Conservation (phyloP, 2,888 invertebrate species). For the Hypselothyrea guttata region DNA sequence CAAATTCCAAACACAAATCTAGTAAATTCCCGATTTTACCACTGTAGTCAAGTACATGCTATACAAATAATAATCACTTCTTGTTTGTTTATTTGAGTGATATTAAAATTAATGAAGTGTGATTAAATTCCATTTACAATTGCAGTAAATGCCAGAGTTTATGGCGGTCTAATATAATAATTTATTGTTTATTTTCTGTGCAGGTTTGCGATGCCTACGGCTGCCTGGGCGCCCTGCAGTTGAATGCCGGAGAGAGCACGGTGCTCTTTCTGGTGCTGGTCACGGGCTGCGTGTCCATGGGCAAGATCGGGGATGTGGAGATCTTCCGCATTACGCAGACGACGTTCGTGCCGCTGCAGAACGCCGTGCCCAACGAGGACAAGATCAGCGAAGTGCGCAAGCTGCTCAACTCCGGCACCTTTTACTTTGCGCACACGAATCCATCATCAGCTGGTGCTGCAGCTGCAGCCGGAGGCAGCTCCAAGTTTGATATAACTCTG, state of each 20-base stretch:
- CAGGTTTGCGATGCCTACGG: slow-evolving; percentile 93
- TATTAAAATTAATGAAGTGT: too few species aligned
- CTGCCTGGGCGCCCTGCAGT: slow-evolving; percentile 95
- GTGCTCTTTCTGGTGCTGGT: slow-evolving; percentile 95
- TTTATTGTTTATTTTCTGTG: background rate
- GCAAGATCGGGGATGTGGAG: slow-evolving; percentile 96
- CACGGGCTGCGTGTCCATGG: slow-evolving; percentile 97
- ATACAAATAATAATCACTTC: too few species aligned
- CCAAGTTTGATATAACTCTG: slow-evolving; percentile 93
- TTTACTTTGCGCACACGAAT: slow-evolving; percentile 91
- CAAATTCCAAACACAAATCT: too few species aligned
- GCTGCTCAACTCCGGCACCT: slow-evolving; percentile 97
- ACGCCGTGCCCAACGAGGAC: slow-evolving; percentile 85
- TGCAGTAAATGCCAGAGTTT: too few species aligned
- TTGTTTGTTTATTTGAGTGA: too few species aligned
- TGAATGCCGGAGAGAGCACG: slow-evolving; percentile 92
- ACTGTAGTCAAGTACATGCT: too few species aligned
- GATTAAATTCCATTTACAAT: too few species aligned
- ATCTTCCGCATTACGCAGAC: slow-evolving; percentile 97
- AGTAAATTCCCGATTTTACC: too few species aligned
- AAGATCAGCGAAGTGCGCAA: slow-evolving; percentile 88
- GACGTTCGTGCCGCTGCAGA: slow-evolving; percentile 93
- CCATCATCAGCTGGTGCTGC: slow-evolving; percentile 44
- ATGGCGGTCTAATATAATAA: too few species aligned
- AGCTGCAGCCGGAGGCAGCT: slow-evolving; percentile 42